phyloP scores from a whole-genome alignment of 2,888 invertebrate genomes.

The Dicyrtoma fusca region DNA sequence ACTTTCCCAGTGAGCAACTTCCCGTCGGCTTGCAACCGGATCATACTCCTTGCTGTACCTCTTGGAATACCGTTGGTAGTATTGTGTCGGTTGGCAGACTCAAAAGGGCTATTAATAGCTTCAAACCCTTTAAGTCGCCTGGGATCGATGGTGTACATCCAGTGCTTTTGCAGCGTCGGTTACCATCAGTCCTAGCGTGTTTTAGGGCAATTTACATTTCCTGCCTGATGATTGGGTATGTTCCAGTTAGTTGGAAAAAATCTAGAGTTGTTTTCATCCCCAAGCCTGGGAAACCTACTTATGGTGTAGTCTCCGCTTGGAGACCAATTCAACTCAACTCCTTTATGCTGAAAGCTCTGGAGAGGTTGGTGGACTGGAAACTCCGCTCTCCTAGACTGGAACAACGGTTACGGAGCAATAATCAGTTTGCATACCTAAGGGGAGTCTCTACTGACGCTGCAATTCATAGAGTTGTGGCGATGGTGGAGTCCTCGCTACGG shows the following conservation, averaged over 20 bases:
- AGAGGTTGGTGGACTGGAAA: neutral
- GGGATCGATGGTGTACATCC: constrained; percentile 12
- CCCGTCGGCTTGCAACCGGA: too few relatives aligned
- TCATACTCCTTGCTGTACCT: neutral
- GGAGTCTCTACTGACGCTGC: constrained; percentile 42
- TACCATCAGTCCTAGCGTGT: too few relatives aligned
- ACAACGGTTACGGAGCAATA: neutral
- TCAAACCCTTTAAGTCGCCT: constrained; percentile 32
- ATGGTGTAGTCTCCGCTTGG: neutral
- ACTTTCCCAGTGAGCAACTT: too few relatives aligned
- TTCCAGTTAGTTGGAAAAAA: neutral
- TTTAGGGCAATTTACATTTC: neutral
- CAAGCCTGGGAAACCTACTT: neutral
- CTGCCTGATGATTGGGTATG: neutral
- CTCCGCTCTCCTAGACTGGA: neutral
- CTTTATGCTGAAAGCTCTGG: neutral
- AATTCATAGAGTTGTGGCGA: constrained; percentile 30
- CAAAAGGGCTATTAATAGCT: constrained; percentile 23
- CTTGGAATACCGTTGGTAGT: too few relatives aligned
- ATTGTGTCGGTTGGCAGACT: too few relatives aligned
- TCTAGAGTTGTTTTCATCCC: neutral
- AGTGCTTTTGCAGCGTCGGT: too few relatives aligned
- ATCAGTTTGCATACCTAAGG: constrained; percentile 33
- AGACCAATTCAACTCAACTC: neutral
- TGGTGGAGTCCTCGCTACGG: constrained; percentile 17